These are phyloP conservation scores for Eurytoma adleriae DNA, from an alignment of 2,888 invertebrate species.

Conservation along the genomic window DNA sequence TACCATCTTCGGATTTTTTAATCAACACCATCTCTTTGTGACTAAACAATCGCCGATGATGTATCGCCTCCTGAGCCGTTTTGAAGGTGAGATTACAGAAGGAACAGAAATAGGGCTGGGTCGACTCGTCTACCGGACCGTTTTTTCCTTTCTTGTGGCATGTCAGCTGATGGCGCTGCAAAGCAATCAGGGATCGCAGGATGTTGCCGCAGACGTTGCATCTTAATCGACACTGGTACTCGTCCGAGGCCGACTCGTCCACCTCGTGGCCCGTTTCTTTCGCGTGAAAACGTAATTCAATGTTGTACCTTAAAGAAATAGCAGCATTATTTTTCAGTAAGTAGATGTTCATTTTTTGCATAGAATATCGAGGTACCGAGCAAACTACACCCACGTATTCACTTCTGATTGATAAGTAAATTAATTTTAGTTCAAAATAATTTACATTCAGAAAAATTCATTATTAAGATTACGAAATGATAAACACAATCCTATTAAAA, in stretches of 20 bases:
- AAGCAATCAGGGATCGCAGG: constrained; percentile 80
- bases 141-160: constrained; percentile 77
- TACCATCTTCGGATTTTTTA: constrained; percentile 42
- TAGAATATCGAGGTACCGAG: too few relatives aligned
- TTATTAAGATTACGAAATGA: too few relatives aligned
- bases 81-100: constrained; percentile 82
- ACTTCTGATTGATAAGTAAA: too few relatives aligned
- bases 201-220: constrained; percentile 81
- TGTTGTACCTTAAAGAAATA: constrained; percentile 81
- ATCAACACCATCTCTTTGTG: constrained; percentile 81
- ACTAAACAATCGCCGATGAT: constrained; percentile 81
- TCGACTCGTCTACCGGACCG: constrained; percentile 63
- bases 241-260: constrained; percentile 80
- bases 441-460: too few relatives aligned
- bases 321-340: background rate
- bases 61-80: constrained; percentile 80
- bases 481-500: too few relatives aligned
- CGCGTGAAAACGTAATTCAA: constrained; percentile 83
- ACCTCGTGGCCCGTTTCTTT: constrained; percentile 77
- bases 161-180: constrained; percentile 83
- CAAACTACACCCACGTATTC: background rate
- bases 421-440: too few relatives aligned
- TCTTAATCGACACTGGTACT: constrained; percentile 81
- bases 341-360: background rate
- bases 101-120: constrained; percentile 81